phyloP scores from a whole-genome alignment of 2,797 vertebrate genomes.

The Trachops cirrhosus region DNA sequence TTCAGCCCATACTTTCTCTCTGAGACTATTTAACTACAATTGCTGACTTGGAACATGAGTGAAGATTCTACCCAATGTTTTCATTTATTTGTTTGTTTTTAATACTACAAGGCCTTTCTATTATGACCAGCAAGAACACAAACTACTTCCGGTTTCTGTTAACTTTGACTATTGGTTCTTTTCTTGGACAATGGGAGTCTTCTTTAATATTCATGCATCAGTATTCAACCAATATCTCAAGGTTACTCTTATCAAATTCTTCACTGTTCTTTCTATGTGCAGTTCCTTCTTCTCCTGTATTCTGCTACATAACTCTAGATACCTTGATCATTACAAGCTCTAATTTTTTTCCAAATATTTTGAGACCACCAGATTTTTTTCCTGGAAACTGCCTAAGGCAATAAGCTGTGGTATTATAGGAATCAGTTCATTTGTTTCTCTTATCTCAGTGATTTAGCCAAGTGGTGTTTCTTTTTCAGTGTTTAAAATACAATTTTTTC shows the following conservation, averaged over 20 bases:
- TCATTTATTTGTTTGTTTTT: neutral
- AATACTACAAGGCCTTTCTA: neutral
- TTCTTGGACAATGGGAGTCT: neutral
- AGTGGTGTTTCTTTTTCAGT: neutral
- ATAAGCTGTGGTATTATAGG: neutral
- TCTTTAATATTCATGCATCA: neutral
- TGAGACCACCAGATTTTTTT: neutral
- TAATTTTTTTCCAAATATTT: neutral
- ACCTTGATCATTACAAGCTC: neutral
- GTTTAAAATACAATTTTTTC: neutral
- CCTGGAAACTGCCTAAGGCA: neutral
- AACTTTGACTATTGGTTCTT: neutral
- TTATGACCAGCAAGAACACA: neutral
- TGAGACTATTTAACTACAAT: neutral
- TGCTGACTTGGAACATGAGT: neutral
- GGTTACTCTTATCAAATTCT: neutral
- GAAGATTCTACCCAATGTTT: neutral
- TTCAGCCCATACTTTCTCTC: neutral
- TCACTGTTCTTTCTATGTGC: neutral
- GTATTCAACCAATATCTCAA: neutral
- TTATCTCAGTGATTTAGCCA: neutral
- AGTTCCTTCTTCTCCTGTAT: neutral
- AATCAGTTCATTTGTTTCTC: neutral
- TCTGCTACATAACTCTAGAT: neutral
- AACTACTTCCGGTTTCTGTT: neutral